Base-by-base conservation (phyloP, 2,888 invertebrate species). In the Gryllus longicercus region DNA sequence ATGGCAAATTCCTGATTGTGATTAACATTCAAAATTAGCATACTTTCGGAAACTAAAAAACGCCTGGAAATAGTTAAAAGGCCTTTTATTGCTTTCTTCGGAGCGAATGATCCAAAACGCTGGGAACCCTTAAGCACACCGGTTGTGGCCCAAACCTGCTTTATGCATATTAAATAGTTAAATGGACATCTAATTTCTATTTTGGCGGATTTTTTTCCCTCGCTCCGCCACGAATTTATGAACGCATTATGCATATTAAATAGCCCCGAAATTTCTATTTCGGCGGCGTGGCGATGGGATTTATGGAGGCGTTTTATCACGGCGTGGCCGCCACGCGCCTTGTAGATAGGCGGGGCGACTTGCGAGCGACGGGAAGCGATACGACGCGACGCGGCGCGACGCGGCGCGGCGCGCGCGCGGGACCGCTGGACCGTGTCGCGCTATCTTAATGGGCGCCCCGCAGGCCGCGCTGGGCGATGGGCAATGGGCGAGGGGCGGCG, bases 121-220 rank as follows among this genome's bases (percentile, higher is more conserved):
- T 8, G 63, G 14, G 63, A 63, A n/a, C 63, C 63, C n/a, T n/a
- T n/a, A 14, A 63, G 63, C 63, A n/a, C n/a, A 63, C 63, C 14
- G 63, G 38, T 38, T n/a, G n/a, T 11, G n/a, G 14, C 63, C 63
- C 63, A n/a, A 63, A 63, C 16, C 14, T n/a, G 63, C 63, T 63
- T 63, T 63, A 14, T 63, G 63, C 63, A 63, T 63, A 63, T n/a
- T 18, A 63, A 63, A 18, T 63, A 63, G 63, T 63, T n/a, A n/a
- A 63, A 63, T 14, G 63, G 63, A 63, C 63, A 63, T 63, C 63
- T 63, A 63, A 63, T 63, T 63, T 63, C 63, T 63, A 63, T 63
- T 63, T 63, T 63, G 63, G 63, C 63, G n/a, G 63, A 63, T 63
- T 63, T 63, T 63, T 63, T 63, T 63, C 12, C 63, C 63, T 38